Evolutionary conservation across 2,888 invertebrate species (phyloP).

Genomic region (Subacronicta megacephala): DNA sequence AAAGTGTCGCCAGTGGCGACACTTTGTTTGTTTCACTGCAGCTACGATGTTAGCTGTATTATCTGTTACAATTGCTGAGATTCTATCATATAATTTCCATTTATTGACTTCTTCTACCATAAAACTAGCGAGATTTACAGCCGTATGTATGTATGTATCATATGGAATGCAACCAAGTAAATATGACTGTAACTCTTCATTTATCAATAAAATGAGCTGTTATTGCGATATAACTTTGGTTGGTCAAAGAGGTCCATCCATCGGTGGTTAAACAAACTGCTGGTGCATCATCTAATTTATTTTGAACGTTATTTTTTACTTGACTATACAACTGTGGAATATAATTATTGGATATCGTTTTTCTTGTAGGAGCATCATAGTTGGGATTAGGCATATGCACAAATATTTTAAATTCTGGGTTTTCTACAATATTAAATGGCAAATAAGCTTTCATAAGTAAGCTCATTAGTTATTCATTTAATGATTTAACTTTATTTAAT

Average conservation of each 20-base stretch:
- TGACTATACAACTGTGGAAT: neutral
- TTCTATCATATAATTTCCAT: too few species aligned
- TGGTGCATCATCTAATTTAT: neutral
- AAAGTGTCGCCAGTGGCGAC: neutral
- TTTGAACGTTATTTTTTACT: neutral
- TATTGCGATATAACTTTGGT: neutral
- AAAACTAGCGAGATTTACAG: neutral
- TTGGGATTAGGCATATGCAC: neutral
- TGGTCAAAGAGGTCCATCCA: neutral
- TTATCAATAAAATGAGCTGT: neutral
- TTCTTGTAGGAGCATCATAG: neutral
- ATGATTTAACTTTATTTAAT: neutral
- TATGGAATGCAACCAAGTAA: neutral
- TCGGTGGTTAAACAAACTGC: constrained; percentile 1
- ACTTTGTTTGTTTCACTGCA: neutral
- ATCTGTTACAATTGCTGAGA: too few species aligned
- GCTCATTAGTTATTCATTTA: neutral
- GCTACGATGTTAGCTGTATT: neutral
- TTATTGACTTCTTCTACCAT: too few species aligned
- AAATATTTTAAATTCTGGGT: constrained; percentile 1
- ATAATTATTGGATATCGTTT: neutral
- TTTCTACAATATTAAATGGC: constrained; percentile 1
- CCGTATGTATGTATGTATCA: neutral
- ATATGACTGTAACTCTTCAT: neutral
- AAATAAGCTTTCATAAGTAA: neutral